Evolutionary conservation across 2,113 vertebrate genomes (phyloP).

Genomic region (Dascyllus trimaculatus): DNA sequence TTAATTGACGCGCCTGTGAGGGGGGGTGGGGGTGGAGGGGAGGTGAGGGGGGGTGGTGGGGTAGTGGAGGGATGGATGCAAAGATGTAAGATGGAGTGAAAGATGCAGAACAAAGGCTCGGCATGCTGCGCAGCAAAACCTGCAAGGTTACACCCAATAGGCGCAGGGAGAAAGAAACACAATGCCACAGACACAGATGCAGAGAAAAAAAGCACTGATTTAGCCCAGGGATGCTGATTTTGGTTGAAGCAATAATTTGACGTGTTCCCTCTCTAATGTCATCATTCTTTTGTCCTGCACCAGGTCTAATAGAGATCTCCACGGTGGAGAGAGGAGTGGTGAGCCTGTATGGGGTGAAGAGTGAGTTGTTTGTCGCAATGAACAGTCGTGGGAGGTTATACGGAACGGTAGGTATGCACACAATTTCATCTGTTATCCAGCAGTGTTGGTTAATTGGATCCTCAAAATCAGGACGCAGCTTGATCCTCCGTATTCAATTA

Average conservation of each 20-base stretch:
- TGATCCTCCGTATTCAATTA: neutral
- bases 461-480: constrained; percentile 39
- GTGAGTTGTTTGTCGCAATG: constrained; percentile 93
- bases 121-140: constrained; percentile 65
- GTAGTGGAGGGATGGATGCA: neutral
- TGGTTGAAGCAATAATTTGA: no score
- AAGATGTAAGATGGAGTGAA: constrained; percentile 46
- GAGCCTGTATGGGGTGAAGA: constrained; percentile 93
- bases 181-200: constrained; percentile 18
- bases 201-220: neutral
- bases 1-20: constrained; percentile 44
- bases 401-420: constrained; percentile 91
- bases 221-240: no score
- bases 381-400: constrained; percentile 93
- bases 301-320: constrained; percentile 96
- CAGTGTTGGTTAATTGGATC: constrained; percentile 36
- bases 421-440: constrained; percentile 58
- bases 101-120: constrained; percentile 79
- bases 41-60: no score
- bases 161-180: constrained; percentile 49
- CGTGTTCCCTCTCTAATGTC: neutral
- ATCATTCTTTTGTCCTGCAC: constrained; percentile 56
- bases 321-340: constrained; percentile 96
- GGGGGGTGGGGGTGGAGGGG: no score
- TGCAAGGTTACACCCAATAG: constrained; percentile 76